phyloP scores from a whole-genome alignment of 2,113 vertebrate species.

The Nicator chloris region DNA sequence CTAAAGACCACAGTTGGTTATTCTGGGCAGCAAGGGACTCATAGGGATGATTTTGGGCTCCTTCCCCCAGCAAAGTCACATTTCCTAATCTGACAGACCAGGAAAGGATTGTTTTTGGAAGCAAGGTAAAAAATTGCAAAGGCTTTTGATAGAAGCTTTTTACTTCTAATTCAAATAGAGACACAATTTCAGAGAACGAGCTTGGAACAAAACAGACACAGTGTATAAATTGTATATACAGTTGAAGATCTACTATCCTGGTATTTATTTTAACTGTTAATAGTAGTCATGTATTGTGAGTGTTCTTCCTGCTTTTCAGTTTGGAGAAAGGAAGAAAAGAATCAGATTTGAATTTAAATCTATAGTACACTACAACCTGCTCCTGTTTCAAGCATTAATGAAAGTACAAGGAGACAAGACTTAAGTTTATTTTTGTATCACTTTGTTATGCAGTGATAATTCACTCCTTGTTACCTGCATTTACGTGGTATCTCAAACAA shows the following conservation, averaged over 20 bases:
- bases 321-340: background rate
- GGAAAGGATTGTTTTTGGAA: background rate
- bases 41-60: background rate
- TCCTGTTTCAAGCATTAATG: background rate
- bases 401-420: background rate
- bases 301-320: background rate
- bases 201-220: background rate
- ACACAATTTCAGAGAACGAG: background rate
- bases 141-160: background rate
- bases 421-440: background rate
- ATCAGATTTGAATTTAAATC: background rate
- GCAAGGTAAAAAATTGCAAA: background rate
- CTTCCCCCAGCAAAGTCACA: background rate
- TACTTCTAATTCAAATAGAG: background rate
- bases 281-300: background rate
- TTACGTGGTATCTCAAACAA: background rate
- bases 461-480: background rate
- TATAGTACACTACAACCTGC: background rate
- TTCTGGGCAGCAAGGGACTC: background rate
- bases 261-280: conserved; percentile 13
- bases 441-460: background rate
- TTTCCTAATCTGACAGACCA: background rate
- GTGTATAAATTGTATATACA: background rate
- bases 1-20: background rate
- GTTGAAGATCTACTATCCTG: background rate